Evolutionary conservation across 1,140 invertebrate species (phyloP).

Genomic region (Pectinophora gossypiella): DNA sequence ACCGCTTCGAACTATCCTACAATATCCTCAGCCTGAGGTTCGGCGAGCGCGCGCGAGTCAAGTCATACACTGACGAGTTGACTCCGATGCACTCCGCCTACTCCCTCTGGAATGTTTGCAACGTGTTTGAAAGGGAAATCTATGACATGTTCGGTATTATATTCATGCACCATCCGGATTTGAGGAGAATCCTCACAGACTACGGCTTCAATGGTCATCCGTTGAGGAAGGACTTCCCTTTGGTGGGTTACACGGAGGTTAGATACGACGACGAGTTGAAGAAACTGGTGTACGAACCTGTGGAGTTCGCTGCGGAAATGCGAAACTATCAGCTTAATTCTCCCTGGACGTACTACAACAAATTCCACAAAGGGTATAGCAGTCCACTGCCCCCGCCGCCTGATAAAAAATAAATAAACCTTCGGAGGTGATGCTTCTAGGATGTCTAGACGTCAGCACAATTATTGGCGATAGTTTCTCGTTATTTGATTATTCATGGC

Average conservation of each 20-base stretch:
- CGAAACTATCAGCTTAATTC: slow-evolving; percentile 48
- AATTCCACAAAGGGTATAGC: slow-evolving; percentile 53
- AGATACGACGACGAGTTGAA: slow-evolving; percentile 70
- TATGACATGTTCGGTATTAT: slow-evolving; percentile 71
- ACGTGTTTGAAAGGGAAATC: slow-evolving; percentile 66
- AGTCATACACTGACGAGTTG: slow-evolving; percentile 70
- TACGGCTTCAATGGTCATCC: slow-evolving; percentile 70
- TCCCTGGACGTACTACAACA: slow-evolving; percentile 57
- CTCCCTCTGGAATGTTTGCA: slow-evolving; percentile 50
- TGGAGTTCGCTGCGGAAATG: slow-evolving; percentile 64
- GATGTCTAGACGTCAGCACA: too few relatives aligned
- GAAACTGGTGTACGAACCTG: slow-evolving; percentile 65
- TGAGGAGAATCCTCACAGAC: slow-evolving; percentile 67
- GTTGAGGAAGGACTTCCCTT: slow-evolving; percentile 65
- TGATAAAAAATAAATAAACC: too few relatives aligned
- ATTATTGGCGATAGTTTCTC: too few relatives aligned
- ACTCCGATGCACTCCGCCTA: slow-evolving; percentile 61
- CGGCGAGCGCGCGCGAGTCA: slow-evolving; percentile 38
- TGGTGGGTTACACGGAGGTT: slow-evolving; percentile 60
- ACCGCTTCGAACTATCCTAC: slow-evolving; percentile 87
- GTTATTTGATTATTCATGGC: too few relatives aligned
- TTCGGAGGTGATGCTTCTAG: too few relatives aligned
- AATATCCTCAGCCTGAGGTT: slow-evolving; percentile 94
- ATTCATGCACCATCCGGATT: slow-evolving; percentile 68
- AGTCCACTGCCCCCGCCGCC: background rate